Evolutionary conservation across 2,888 invertebrate species (phyloP), one percentile per base, ranked within the genome.

Genomic region (Trissolcus japonicus): DNA sequence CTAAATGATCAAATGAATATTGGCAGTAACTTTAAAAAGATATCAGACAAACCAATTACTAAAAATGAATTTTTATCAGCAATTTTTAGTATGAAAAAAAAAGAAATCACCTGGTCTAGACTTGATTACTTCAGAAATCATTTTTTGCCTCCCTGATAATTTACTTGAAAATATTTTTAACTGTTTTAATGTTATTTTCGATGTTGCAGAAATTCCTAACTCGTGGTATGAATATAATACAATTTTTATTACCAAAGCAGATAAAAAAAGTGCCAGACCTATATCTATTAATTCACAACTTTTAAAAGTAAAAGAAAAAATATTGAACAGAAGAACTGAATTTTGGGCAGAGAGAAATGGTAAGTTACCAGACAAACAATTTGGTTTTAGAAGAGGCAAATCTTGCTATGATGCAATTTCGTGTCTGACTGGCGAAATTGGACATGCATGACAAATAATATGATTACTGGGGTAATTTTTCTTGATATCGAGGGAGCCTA

Each of bases 381-480:
- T 17, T 43, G 56, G 56, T 41, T 57, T 57, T 43, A 17, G 56
- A 25, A 57, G 19, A 13, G 56, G 56, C 13, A 57, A 9, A 2
- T 57, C 56, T 0, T 57, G 56, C 16, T 43, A 16, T 11, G 57
- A 57, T 19, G 41, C 59, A 1, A 19, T 59, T 11, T 11, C n/a
- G 1, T 9, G 14, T 7, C 16, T 59, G 4, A 6, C 48, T 48
- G 25, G 41, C 0, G 17, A 59, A 3, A 46, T 59, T 17, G 17
- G 1, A 9, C n/a, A 21, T 6, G 29, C 6, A 4, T 59, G 40
- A 25, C 0, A 14, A n/a, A 46, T 14, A 46, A 46, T 4, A 46
- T 46, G 46, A 6, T 46, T 1, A 46, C 46, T 2, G 59, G 59
- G 1, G 59, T 14, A 7, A 14, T 59, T 1, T 59, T 59, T 14